Percentiles rank a stretch among this genome's conserved stretches.
phyloP scores from a whole-genome alignment of 2,113 vertebrate species.

The Penelope pileata region DNA sequence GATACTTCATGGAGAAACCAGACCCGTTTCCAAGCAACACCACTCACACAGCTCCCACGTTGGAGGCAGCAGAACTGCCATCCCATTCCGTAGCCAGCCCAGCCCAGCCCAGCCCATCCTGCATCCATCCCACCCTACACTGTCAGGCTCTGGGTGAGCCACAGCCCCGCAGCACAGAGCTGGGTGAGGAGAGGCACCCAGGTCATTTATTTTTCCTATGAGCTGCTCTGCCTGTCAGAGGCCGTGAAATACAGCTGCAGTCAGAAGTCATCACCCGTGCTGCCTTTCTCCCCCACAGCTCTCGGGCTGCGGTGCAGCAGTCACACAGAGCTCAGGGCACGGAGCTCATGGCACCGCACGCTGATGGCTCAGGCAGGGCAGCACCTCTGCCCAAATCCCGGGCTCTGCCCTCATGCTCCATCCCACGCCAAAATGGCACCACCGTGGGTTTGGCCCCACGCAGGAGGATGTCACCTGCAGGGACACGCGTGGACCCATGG shows the following conservation, averaged over 20 bases:
- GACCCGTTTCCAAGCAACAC: background rate
- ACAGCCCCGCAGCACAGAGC: background rate
- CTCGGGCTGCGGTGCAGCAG: background rate
- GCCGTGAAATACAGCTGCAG: background rate
- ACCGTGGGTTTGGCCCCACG: rapidly evolving
- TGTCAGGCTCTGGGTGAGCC: background rate
- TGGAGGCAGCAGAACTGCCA: background rate
- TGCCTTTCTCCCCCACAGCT: background rate
- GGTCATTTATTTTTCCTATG: background rate
- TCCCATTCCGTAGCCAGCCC: rapidly evolving
- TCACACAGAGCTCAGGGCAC: no score
- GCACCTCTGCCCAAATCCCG: background rate
- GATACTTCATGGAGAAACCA: background rate
- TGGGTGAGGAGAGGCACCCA: background rate
- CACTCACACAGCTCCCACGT: background rate
- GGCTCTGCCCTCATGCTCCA: background rate
- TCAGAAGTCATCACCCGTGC: constrained; percentile 3
- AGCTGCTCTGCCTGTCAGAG: background rate
- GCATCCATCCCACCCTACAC: background rate
- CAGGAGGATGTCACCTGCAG: background rate
- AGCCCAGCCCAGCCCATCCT: rapidly evolving
- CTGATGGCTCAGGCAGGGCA: rapidly evolving
- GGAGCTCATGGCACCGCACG: rapidly evolving
- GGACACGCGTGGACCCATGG: rapidly evolving
- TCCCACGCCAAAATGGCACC: no score